Percentiles rank a stretch among this genome's conserved stretches.
phyloP scores from a whole-genome alignment of 1,140 invertebrate genomes.

The Brachionus plicatilis region DNA sequence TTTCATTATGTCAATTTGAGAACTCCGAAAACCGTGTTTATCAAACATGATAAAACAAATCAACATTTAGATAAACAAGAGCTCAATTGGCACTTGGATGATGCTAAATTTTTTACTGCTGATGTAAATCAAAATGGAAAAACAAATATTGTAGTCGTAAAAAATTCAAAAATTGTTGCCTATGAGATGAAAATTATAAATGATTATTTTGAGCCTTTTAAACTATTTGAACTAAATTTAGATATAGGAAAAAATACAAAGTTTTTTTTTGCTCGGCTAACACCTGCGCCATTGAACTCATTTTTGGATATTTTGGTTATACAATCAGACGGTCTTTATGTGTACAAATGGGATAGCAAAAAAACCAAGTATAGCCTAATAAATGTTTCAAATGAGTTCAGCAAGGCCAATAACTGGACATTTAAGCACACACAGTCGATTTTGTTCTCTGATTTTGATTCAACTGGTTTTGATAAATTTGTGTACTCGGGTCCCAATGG shows the following conservation, averaged over 20 bases:
- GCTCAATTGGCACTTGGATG: background rate
- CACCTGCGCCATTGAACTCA: background rate
- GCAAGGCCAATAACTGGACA: background rate
- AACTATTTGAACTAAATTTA: background rate
- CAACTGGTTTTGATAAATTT: constrained; percentile 4
- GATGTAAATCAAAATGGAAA: background rate
- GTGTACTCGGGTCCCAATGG: background rate
- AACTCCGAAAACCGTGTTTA: background rate
- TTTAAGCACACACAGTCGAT: background rate
- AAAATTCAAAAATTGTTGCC: background rate
- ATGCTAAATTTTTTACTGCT: background rate
- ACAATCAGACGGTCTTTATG: background rate
- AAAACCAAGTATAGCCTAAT: background rate
- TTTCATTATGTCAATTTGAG: background rate
- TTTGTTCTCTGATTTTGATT: constrained; percentile 18
- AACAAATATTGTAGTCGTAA: background rate
- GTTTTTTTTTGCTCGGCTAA: background rate
- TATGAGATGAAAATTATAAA: background rate
- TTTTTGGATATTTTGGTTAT: background rate
- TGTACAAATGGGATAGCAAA: background rate
- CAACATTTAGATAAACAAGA: background rate
- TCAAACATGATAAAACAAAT: background rate
- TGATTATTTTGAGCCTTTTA: background rate
- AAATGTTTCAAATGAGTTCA: background rate
- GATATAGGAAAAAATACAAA: background rate